Conservation (phyloP, 2,888 invertebrate genomes). For the Apamea crenata region DNA sequence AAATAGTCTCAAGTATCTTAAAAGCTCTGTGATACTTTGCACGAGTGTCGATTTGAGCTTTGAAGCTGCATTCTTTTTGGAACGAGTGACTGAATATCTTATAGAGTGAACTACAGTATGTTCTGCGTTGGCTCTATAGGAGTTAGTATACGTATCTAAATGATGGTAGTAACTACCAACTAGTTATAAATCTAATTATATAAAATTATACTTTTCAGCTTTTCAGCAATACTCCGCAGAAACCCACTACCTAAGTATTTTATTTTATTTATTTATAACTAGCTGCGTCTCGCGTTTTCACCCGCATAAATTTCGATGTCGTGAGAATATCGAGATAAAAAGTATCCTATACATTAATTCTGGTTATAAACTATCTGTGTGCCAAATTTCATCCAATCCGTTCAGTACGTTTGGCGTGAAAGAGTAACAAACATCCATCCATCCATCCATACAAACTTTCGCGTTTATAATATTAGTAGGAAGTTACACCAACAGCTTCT, state of each 20-base stretch:
- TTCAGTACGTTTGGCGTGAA: too few relatives aligned
- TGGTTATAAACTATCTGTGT: too few relatives aligned
- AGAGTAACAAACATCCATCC: too few relatives aligned
- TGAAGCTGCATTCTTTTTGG: slow-evolving; percentile 7
- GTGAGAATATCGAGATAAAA: too few relatives aligned
- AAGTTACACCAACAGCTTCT: background rate
- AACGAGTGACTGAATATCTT: background rate
- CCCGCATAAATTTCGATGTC: too few relatives aligned
- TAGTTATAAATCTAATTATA: background rate
- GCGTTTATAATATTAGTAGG: too few relatives aligned
- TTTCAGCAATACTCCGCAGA: background rate
- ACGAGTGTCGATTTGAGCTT: slow-evolving; percentile 29
- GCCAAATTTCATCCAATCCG: too few relatives aligned
- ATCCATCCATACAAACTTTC: too few relatives aligned
- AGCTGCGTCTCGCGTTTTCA: too few relatives aligned
- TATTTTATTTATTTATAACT: background rate
- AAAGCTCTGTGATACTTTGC: slow-evolving; percentile 57
- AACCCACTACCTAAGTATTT: background rate
- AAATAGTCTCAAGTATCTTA: slow-evolving; percentile 64
- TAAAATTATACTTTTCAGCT: background rate
- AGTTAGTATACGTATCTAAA: background rate
- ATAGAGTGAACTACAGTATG: background rate
- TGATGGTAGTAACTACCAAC: background rate
- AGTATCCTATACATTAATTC: too few relatives aligned
- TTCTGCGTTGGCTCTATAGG: background rate